phyloP scores from a whole-genome alignment of 2,797 vertebrate species.

The Gymnoscopelus braueri region DNA sequence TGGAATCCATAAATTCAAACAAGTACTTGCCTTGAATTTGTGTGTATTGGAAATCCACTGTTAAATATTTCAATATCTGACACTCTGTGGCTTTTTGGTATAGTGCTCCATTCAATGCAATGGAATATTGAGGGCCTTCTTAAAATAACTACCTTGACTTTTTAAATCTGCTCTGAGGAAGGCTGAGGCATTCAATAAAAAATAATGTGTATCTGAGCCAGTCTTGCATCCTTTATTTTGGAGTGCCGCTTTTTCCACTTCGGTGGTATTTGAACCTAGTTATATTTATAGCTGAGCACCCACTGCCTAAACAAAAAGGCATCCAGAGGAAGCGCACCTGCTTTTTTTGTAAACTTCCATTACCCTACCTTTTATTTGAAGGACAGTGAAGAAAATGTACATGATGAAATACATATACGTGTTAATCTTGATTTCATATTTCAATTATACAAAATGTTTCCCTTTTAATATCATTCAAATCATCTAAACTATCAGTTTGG shows the following conservation, averaged over 20 bases:
- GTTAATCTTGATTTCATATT: constrained; percentile 28
- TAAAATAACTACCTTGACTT: constrained; percentile 28
- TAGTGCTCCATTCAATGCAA: constrained; percentile 63
- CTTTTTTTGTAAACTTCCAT: constrained; percentile 26
- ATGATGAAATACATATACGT: constrained; percentile 20
- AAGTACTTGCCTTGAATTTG: constrained; percentile 62
- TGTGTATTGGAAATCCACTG: constrained; percentile 38
- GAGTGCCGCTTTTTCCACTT: too few species aligned
- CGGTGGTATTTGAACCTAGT: too few species aligned
- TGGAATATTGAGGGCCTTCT: constrained; percentile 52
- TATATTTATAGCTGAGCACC: too few species aligned
- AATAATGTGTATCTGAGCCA: too few species aligned
- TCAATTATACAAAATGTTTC: constrained; percentile 15
- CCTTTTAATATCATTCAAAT: constrained; percentile 12
- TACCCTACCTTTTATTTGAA: constrained; percentile 43
- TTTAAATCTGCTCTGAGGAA: too few species aligned
- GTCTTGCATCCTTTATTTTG: too few species aligned
- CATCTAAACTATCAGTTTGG: constrained; percentile 10
- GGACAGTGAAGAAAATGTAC: constrained; percentile 24
- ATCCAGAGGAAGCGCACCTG: too few species aligned
- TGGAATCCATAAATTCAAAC: constrained; percentile 70
- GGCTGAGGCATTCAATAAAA: too few species aligned
- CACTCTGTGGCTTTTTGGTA: constrained; percentile 56
- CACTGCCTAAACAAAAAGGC: too few species aligned
- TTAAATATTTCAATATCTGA: constrained; percentile 59